phyloP scores from a whole-genome alignment of 2,113 vertebrate genomes.

The Steatornis caripensis region DNA sequence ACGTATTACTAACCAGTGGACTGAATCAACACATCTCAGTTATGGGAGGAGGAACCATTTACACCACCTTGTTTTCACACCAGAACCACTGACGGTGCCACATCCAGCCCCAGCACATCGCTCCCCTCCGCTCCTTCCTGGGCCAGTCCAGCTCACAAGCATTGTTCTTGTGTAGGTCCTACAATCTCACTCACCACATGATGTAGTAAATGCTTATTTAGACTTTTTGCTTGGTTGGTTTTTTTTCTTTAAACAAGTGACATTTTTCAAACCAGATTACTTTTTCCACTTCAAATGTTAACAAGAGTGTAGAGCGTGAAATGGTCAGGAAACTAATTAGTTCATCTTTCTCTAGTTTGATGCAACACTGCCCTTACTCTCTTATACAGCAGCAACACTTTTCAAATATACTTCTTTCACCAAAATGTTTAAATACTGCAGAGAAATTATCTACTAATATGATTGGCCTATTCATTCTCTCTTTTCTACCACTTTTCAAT shows the following conservation, averaged over 20 bases:
- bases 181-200: neutral
- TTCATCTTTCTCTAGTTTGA: neutral
- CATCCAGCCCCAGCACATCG: neutral
- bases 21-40: neutral
- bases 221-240: neutral
- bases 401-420: neutral
- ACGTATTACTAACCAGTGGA: neutral
- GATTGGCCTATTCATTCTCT: neutral
- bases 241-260: neutral
- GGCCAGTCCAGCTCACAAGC: neutral
- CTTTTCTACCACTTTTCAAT: neutral
- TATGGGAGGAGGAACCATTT: neutral
- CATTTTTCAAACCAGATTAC: neutral
- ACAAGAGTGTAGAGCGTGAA: neutral
- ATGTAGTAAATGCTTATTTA: neutral
- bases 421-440: neutral
- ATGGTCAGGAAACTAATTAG: neutral
- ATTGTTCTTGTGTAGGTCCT: neutral
- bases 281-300: slow-evolving; percentile 42
- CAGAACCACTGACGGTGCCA: neutral
- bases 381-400: neutral
- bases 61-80: neutral
- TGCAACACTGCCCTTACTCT: neutral
- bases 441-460: neutral
- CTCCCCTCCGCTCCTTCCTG: neutral